A percentile compares a stretch with the other conserved stretches of the same genome.
Conservation (phyloP, 2,888 invertebrate genomes). For the Melinopterus prodromus region DNA sequence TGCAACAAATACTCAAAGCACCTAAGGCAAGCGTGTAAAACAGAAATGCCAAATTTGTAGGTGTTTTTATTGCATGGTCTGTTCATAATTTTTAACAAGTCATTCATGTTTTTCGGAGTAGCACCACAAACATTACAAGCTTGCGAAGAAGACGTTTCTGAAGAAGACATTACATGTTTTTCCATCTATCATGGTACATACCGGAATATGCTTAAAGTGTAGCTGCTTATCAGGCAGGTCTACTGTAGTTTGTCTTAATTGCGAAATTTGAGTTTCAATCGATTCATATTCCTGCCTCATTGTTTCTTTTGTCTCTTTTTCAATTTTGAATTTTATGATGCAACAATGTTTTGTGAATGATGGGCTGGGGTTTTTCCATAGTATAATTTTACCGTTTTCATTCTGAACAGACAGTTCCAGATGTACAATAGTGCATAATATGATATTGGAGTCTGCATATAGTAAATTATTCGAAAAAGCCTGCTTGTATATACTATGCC, state of each 20-base stretch:
- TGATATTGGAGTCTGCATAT: constrained; percentile 26
- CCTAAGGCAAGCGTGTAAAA: constrained; percentile 50
- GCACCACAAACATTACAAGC: no score
- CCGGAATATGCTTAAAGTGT: no score
- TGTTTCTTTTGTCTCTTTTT: not conserved
- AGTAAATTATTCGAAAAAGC: constrained; percentile 20
- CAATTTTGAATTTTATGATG: not conserved
- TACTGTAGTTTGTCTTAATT: not conserved
- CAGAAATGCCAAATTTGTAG: constrained; percentile 44
- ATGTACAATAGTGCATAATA: constrained; percentile 10
- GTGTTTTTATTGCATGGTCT: constrained; percentile 5
- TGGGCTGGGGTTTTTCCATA: not conserved
- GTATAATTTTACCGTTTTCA: not conserved
- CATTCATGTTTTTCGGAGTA: not conserved
- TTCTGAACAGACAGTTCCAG: not conserved
- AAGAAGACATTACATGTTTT: not conserved
- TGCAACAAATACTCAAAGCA: constrained; percentile 51
- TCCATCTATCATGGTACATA: not conserved
- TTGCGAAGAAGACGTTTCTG: not conserved
- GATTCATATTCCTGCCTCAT: not conserved
- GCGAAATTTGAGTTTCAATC: not conserved
- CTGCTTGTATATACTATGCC: constrained; percentile 31
- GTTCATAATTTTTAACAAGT: not conserved
- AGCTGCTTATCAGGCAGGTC: constrained; percentile 5
- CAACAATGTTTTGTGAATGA: not conserved